These are phyloP conservation scores for Steinernema khuongi DNA, from an alignment of 1,140 invertebrate genomes.

Conservation along the genomic window DNA sequence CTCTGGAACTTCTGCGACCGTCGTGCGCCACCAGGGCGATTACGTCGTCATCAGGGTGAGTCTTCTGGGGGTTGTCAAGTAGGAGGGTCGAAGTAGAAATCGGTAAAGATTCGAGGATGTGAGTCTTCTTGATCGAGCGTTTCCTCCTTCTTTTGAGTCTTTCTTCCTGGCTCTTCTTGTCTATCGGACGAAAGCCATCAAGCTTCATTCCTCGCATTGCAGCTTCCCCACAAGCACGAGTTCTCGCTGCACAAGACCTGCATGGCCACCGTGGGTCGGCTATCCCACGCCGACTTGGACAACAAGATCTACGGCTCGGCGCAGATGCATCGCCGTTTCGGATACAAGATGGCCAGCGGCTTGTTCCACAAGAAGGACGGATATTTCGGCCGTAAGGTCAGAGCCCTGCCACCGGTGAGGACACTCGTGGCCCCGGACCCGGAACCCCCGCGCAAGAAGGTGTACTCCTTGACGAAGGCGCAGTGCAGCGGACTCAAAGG, in stretches of 20 bases:
- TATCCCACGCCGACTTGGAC: constrained; percentile 75
- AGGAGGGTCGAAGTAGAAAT: constrained; percentile 14
- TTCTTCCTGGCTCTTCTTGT: constrained; percentile 27
- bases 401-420: constrained; percentile 63
- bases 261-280: constrained; percentile 81
- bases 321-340: constrained; percentile 57
- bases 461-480: constrained; percentile 48
- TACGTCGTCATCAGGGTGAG: constrained; percentile 69
- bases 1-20: constrained; percentile 73
- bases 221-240: constrained; percentile 70
- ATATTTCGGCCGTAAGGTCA: constrained; percentile 79
- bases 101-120: constrained; percentile 18
- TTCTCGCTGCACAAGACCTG: constrained; percentile 74
- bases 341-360: constrained; percentile 71
- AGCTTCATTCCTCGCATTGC: constrained; percentile 47
- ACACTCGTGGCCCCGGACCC: constrained; percentile 36
- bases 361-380: constrained; percentile 85
- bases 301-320: constrained; percentile 55
- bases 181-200: constrained; percentile 63
- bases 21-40: constrained; percentile 70
- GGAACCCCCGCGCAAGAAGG: constrained; percentile 35
- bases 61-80: constrained; percentile 17
- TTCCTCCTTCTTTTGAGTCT: not conserved
- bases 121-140: constrained; percentile 17
- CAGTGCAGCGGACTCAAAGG: constrained; percentile 34